A percentile compares a stretch with the other conserved stretches of the same genome.
Evolutionary conservation across 2,113 vertebrate genomes (phyloP).

Genomic region (Hepsetus odoe): DNA sequence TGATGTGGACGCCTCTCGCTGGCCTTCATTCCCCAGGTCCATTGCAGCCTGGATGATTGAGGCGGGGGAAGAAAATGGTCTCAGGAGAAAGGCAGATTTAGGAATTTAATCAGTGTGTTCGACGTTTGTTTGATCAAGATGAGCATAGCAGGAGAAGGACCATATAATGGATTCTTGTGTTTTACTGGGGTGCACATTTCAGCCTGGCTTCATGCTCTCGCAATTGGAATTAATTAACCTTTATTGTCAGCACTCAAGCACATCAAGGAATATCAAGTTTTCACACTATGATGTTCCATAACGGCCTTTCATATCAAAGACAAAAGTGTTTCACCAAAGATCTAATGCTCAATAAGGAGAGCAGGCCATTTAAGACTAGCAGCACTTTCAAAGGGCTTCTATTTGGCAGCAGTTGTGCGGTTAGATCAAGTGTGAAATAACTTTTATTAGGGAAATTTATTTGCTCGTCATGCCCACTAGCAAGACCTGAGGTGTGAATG

Average conservation of each 20-base stretch:
- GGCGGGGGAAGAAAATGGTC: not conserved
- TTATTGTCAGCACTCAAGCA: conserved; percentile 7
- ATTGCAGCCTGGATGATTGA: not conserved
- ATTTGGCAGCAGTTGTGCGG: not conserved
- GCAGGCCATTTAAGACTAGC: not conserved
- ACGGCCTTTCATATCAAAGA: not conserved
- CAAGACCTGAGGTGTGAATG: not conserved
- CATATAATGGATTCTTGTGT: conserved; percentile 1
- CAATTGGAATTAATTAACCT: conserved; percentile 35
- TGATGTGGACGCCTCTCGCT: not conserved
- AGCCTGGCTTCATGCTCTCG: not conserved
- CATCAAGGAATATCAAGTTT: not conserved
- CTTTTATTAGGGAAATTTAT: conserved; percentile 48
- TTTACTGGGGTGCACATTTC: not conserved
- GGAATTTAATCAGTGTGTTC: conserved; percentile 8
- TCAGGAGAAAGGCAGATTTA: not conserved
- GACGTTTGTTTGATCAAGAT: conserved; percentile 6
- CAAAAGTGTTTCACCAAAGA: not conserved
- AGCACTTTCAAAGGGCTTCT: not conserved
- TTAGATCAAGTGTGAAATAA: conserved; percentile 50
- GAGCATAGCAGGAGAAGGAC: not conserved
- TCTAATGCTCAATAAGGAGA: not conserved
- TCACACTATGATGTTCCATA: not conserved
- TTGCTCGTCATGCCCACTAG: conserved; percentile 17
- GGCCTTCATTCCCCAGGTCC: not conserved